Evolutionary conservation across 2,113 vertebrate species (phyloP).

Genomic region (Corythaixoides concolor): DNA sequence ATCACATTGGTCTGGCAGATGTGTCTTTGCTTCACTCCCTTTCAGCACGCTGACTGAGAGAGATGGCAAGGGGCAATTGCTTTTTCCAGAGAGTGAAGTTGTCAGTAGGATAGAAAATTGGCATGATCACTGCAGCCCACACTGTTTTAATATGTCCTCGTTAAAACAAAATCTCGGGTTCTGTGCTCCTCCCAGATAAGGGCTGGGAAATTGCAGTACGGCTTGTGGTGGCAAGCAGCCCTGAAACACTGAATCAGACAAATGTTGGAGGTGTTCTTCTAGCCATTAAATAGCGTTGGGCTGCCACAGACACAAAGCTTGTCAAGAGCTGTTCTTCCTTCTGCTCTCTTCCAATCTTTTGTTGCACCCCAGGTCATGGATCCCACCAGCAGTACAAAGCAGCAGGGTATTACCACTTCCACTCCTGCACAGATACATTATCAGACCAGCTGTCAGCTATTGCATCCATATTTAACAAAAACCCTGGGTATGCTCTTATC

Average conservation of each 20-base stretch:
- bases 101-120: not conserved
- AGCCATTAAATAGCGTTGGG: not conserved
- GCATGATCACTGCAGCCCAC: not conserved
- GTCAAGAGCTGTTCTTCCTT: not conserved
- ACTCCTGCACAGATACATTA: not conserved
- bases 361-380: not conserved
- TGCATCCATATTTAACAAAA: not conserved
- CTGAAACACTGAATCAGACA: not conserved
- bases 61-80: not conserved
- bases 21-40: not conserved
- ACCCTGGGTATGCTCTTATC: accelerated
- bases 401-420: not conserved
- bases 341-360: not conserved
- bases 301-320: not conserved
- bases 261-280: not conserved
- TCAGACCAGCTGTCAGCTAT: not conserved
- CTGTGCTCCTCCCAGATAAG: not conserved
- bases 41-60: not conserved
- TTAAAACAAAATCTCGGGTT: not conserved
- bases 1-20: accelerated
- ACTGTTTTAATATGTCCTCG: not conserved
- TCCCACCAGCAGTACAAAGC: not conserved
- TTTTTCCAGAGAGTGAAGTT: not conserved
- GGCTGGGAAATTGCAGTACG: not conserved
- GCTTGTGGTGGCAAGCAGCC: not conserved